These are phyloP conservation scores for Eupithecia vulgata DNA, from an alignment of 2,888 invertebrate species.

Conservation along the genomic window DNA sequence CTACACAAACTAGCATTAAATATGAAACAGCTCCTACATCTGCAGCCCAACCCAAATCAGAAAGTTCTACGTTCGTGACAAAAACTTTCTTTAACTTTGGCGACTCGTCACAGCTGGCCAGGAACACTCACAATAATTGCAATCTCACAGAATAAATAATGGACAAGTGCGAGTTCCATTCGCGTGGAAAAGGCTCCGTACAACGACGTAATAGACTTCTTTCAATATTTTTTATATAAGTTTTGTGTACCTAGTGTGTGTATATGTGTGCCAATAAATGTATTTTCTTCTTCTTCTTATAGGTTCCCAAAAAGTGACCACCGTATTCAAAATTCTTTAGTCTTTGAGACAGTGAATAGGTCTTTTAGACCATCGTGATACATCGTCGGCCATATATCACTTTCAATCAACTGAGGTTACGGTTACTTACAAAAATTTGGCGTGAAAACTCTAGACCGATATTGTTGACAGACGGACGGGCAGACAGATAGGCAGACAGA, in stretches of 20 bases:
- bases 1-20: constrained; percentile 1
- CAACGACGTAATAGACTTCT: background rate
- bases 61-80: constrained; percentile 16
- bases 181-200: background rate
- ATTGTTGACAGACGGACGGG: too few species aligned
- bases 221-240: too few species aligned
- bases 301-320: background rate
- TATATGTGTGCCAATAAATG: too few species aligned
- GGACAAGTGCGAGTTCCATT: background rate
- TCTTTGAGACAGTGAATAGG: background rate
- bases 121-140: constrained; percentile 68
- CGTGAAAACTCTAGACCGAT: too few species aligned
- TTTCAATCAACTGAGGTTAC: too few species aligned
- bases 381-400: background rate
- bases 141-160: constrained; percentile 64
- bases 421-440: too few species aligned
- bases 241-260: too few species aligned
- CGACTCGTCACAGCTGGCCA: constrained; percentile 59
- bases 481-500: too few species aligned
- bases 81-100: constrained; percentile 11
- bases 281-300: too few species aligned
- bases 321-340: background rate
- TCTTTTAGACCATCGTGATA: background rate
- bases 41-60: constrained; percentile 9
- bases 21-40: constrained; percentile 7